These are phyloP conservation scores for Acanthosepion pharaonis DNA, from an alignment of 2,888 invertebrate genomes.

Conservation along the genomic window DNA sequence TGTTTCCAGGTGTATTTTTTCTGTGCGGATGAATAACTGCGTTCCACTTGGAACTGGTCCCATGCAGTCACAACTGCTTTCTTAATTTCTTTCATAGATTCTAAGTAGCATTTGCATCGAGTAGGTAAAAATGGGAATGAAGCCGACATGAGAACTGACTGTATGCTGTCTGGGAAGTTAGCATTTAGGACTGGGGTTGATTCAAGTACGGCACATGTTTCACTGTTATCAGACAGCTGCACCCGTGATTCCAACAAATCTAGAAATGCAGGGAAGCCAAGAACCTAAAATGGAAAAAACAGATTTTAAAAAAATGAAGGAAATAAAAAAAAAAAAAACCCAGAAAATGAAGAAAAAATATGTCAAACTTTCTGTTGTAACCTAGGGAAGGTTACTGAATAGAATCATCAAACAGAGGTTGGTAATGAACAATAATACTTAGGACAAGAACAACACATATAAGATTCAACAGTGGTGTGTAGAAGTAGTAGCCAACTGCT, in stretches of 20 bases:
- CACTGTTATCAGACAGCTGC: conserved; percentile 56
- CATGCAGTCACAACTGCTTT: conserved; percentile 50
- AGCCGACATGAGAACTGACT: conserved; percentile 57
- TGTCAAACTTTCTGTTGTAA: too few species aligned
- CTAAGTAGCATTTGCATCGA: conserved; percentile 54
- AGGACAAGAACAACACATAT: too few species aligned
- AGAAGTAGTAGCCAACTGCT: too few species aligned
- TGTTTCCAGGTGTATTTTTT: background rate
- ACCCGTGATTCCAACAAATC: conserved; percentile 55
- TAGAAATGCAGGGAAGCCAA: conserved; percentile 55
- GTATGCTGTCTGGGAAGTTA: conserved; percentile 59
- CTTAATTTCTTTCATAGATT: conserved; percentile 54
- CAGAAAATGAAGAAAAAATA: background rate
- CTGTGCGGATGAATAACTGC: background rate
- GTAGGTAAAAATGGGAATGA: conserved; percentile 56
- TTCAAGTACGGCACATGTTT: conserved; percentile 49
- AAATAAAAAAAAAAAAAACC: background rate
- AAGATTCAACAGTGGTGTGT: too few species aligned
- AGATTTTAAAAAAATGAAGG: background rate
- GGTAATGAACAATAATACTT: too few species aligned
- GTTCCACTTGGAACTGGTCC: background rate
- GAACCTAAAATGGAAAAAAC: background rate
- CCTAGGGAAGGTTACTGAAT: too few species aligned
- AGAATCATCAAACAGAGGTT: too few species aligned
- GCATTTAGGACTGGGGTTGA: conserved; percentile 49